These are phyloP conservation scores for Anthopleura sola DNA, from an alignment of 64 coral and sea anemone species.

Conservation along the genomic window DNA sequence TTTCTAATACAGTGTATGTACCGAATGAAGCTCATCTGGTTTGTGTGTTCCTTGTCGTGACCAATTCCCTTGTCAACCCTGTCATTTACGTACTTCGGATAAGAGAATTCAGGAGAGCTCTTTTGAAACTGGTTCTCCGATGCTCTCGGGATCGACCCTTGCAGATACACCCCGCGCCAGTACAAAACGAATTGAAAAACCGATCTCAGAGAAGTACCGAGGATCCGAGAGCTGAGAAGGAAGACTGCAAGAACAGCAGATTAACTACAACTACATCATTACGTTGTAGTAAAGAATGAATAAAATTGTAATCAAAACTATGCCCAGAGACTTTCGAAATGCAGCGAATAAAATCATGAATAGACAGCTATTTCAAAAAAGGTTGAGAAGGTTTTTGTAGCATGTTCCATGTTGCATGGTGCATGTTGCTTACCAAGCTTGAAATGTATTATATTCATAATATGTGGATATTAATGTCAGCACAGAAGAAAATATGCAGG, in stretches of 20 bases:
- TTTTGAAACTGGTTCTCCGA: neutral
- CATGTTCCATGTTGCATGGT: too few relatives aligned
- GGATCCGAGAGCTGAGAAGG: neutral
- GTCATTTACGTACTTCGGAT: neutral
- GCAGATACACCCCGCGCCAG: neutral
- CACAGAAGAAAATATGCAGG: too few relatives aligned
- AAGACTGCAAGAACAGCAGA: neutral
- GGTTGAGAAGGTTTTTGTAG: too few relatives aligned
- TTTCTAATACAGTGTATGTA: neutral
- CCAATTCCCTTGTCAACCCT: slow-evolving; percentile 2
- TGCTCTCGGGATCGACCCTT: neutral
- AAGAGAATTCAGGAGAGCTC: neutral
- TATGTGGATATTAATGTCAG: too few relatives aligned
- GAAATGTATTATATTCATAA: too few relatives aligned
- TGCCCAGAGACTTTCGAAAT: too few relatives aligned
- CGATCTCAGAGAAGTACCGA: neutral
- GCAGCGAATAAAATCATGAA: too few relatives aligned
- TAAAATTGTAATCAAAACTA: too few relatives aligned
- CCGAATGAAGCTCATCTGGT: neutral
- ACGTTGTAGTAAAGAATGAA: too few relatives aligned
- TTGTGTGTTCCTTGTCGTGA: neutral
- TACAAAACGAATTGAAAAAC: neutral
- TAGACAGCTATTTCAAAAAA: too few relatives aligned
- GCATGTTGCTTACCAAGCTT: too few relatives aligned
- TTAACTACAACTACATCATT: too few relatives aligned